Percentiles rank a stretch among this genome's conserved stretches.
These are phyloP conservation scores for Campopleginae sp. DNA, from an alignment of 2,888 invertebrate species.

Conservation along the genomic window DNA sequence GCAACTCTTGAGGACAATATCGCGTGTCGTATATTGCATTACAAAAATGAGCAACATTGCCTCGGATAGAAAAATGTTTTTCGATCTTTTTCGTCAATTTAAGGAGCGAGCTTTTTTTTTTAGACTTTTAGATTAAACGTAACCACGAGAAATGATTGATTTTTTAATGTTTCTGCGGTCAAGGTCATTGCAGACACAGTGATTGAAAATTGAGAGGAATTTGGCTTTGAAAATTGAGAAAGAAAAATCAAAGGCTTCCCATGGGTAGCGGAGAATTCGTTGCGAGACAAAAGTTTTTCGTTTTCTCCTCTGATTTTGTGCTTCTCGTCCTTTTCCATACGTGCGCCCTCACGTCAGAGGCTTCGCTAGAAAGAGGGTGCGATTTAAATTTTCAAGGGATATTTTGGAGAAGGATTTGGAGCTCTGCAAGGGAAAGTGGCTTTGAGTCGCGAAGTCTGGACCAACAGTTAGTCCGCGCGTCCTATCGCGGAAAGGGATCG, in stretches of 20 bases:
- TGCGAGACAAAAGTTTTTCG: conserved; percentile 47
- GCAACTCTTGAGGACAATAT: conserved; percentile 27
- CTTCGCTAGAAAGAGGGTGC: conserved; percentile 63
- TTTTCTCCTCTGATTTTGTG: conserved; percentile 53
- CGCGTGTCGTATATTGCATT: conserved; percentile 38
- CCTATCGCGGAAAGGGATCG: conserved; percentile 25
- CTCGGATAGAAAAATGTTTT: neutral
- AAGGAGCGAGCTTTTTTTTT: conserved; percentile 11
- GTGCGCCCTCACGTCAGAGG: conserved; percentile 41
- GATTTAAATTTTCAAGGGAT: conserved; percentile 69
- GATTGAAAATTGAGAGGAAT: neutral
- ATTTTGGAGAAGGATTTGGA: conserved; percentile 57
- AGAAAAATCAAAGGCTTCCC: conserved; percentile 27
- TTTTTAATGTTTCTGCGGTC: too few species aligned
- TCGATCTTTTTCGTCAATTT: neutral
- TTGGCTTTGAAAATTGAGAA: neutral
- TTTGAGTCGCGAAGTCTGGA: conserved; percentile 53
- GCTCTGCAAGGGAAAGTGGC: conserved; percentile 49
- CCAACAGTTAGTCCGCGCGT: conserved; percentile 59
- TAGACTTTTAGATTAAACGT: neutral
- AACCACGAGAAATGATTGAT: neutral
- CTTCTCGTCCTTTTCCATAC: conserved; percentile 18
- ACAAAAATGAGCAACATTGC: conserved; percentile 13
- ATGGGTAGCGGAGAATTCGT: conserved; percentile 16
- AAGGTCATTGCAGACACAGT: too few species aligned